Base-by-base conservation (phyloP, 1,140 invertebrate species). In the Pseudachorutes palmiensis region DNA sequence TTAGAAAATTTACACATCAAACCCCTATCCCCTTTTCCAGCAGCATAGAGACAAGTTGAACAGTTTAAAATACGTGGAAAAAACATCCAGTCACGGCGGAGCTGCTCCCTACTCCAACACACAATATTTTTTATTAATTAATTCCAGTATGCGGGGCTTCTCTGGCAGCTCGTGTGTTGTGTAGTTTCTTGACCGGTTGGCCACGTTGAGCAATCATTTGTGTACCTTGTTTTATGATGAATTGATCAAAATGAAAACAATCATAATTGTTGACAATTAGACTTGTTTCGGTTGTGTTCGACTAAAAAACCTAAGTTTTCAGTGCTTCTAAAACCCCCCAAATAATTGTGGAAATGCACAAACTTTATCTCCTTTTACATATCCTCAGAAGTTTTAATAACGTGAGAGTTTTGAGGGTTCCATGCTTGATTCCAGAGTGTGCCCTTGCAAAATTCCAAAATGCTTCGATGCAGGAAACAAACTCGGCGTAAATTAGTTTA, bases 101-200 rank as follows among this genome's bases (percentile, higher is more conserved):
- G 24, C 24, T 14, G 5, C 51, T 22, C 51, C 14, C 51, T 26
- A 9, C 24, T 55, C 51, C 24, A 14, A 55, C 5, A 55, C 24
- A 9, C 51, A 55, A 55, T 55, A 55, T 55, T 55, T 55, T 55
- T 55, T 55, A 55, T 55, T 55, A 16, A 16, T 55, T 55, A 9
- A 14, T 14, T 14, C 12, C 12, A 19, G 36, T 9, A 45, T 19
- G 19, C 9, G 36, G 19, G 36, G 9, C 36, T 45, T 12, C 9
- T 19, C 36, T 45, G n/a, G n/a, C n/a, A n/a, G n/a, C n/a, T n/a
- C n/a, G n/a, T n/a, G n/a, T n/a, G n/a, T n/a, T n/a, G n/a, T 45
- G 9, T 12, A 45, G 36, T 45, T 45, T 45, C 36, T 45, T 45
- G 9, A 55, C 9, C 3, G 51, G n/a, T n/a, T n/a, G n/a, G 51